phyloP scores from a whole-genome alignment of 2,797 vertebrate genomes.

The Pangasius mekongensis region DNA sequence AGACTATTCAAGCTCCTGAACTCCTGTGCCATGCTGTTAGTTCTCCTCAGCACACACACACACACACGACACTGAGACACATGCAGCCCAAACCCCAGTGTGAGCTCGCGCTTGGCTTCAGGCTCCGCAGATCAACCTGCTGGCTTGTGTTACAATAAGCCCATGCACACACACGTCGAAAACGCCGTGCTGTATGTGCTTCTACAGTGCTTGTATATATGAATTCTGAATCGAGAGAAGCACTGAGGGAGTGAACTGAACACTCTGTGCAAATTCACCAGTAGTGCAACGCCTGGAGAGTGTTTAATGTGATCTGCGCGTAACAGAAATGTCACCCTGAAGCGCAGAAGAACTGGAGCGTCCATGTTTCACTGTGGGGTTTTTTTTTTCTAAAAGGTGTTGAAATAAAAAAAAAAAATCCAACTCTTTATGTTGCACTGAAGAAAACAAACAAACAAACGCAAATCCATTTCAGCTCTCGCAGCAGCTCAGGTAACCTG shows the following conservation, averaged over 20 bases:
- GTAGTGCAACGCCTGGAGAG: neutral
- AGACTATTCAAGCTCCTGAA: neutral
- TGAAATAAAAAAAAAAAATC: neutral
- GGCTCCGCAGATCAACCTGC: constrained; percentile 18
- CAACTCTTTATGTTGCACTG: neutral
- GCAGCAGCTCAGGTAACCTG: constrained; percentile 10
- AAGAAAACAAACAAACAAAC: neutral
- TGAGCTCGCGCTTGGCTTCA: constrained; percentile 7
- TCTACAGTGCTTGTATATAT: neutral
- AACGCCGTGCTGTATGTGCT: neutral
- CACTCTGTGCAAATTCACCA: neutral
- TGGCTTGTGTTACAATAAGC: constrained; percentile 14
- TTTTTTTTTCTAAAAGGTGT: neutral
- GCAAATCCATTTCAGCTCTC: neutral
- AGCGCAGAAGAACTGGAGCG: neutral
- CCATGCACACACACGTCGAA: neutral
- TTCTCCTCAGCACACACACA: neutral
- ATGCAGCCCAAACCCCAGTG: constrained; percentile 8
- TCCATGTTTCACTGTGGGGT: neutral
- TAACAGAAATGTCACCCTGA: neutral
- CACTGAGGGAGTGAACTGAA: neutral
- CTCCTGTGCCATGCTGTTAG: constrained; percentile 16
- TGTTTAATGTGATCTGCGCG: neutral
- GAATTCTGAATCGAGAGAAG: neutral
- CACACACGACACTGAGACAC: neutral